Evolutionary conservation across 2,888 invertebrate genomes (phyloP), one percentile per base, ranked within the genome.

Genomic region (Xylophagus ater): DNA sequence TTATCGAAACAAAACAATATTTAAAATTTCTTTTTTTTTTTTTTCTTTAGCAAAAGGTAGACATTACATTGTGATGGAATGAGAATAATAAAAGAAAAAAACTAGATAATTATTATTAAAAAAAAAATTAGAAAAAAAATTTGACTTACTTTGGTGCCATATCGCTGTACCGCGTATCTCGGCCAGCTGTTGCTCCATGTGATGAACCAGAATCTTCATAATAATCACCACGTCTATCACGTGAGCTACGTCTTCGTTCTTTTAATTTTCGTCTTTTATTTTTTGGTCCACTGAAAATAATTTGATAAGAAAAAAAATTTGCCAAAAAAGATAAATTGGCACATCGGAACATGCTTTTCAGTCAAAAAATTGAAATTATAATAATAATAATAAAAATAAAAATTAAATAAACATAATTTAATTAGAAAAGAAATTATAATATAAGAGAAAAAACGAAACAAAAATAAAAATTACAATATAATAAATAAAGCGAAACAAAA

Each of bases 91-190:
- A 34, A 31, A 31, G 12, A 37, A 44, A 44, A 47, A 41, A 10
- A 4, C 13, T 38, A 28, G 21, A 13, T 32, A 21, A 34, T 10
- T 35, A 37, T 12, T 18, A 37, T 34, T 24, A 30, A 32, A 26
- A 33, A 37, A 43, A 35, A 24, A 45, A 45, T 37, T 18, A 15
- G 41, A 24, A 12, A 42, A 37, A 42, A 41, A 25, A 37, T 15
- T 43, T 12, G 56, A 76, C 81, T 80, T 72, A 86, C 85, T 85
- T 85, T 62, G 84, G 84, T 59, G 86, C 85, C 76, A 83, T 80
- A 66, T 86, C 85, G 62, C 80, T 78, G 69, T 84, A 86, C 67
- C 85, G 76, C 56, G 81, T 76, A 60, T 81, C 76, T 49, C 64
- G 62, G 46, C 68, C 71, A 12, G 71, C 68, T 47, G 62, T 55